These are phyloP conservation scores for Herpetotheres cachinnans DNA, from an alignment of 2,113 vertebrate genomes.

Conservation along the genomic window DNA sequence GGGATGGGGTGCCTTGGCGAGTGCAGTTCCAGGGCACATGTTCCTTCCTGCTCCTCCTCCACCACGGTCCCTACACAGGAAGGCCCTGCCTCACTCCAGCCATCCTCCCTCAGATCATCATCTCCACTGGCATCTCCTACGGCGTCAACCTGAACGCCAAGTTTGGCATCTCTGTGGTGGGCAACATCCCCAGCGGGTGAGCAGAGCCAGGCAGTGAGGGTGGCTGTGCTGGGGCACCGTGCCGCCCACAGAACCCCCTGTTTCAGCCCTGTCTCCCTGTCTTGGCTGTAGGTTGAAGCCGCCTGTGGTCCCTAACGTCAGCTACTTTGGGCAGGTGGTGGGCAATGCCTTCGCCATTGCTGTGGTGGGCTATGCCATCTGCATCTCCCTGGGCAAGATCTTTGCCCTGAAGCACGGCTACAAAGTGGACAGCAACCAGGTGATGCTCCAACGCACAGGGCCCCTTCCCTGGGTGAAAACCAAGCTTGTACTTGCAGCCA, in stretches of 20 bases:
- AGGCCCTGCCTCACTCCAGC: not conserved
- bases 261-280: not conserved
- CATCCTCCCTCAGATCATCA: conserved; percentile 77
- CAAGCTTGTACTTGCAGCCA: not conserved
- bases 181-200: conserved; percentile 87
- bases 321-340: conserved; percentile 76
- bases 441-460: not conserved
- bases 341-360: conserved; percentile 91
- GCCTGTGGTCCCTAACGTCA: conserved; percentile 68
- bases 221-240: accelerated
- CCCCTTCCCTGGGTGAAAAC: not conserved
- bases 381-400: conserved; percentile 92
- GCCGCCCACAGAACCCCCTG: not conserved
- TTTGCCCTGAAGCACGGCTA: conserved; percentile 94
- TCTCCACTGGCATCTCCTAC: conserved; percentile 83
- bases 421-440: conserved; percentile 96
- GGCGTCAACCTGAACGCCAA: conserved; percentile 59
- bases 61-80: not conserved
- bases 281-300: conserved; percentile 77
- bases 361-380: conserved; percentile 91
- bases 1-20: not conserved
- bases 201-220: not conserved
- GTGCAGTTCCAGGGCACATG: not conserved
- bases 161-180: conserved; percentile 83
- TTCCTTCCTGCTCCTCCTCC: not conserved